A percentile compares a stretch with the other conserved stretches of the same genome.
These are phyloP conservation scores for Rapana venosa DNA, from an alignment of 2,888 invertebrate genomes.

Conservation along the genomic window DNA sequence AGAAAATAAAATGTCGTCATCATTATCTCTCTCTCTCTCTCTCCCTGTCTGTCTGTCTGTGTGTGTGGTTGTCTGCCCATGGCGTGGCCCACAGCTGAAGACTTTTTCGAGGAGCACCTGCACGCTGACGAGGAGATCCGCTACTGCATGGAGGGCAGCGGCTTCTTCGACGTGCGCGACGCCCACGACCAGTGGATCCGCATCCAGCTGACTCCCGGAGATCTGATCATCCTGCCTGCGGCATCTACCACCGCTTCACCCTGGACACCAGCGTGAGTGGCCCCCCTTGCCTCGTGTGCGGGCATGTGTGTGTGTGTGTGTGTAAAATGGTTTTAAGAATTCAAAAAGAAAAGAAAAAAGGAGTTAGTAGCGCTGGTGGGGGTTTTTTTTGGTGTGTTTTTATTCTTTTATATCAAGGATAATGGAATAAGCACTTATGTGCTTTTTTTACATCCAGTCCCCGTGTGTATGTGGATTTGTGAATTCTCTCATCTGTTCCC, in stretches of 20 bases:
- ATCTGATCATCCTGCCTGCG: constrained; percentile 95
- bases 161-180: constrained; percentile 97
- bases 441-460: too few relatives aligned
- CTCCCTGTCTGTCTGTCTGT: too few relatives aligned
- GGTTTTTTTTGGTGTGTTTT: not conserved
- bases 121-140: constrained; percentile 98
- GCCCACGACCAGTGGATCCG: constrained; percentile 93
- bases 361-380: not conserved
- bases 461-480: too few relatives aligned
- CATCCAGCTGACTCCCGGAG: constrained; percentile 89
- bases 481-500: too few relatives aligned
- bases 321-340: not conserved
- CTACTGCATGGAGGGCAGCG: constrained; percentile 91
- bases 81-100: constrained; percentile 83
- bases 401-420: too few relatives aligned
- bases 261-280: constrained; percentile 82
- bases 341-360: not conserved
- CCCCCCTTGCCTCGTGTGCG: not conserved
- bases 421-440: too few relatives aligned
- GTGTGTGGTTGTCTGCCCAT: too few relatives aligned
- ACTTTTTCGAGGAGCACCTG: constrained; percentile 94
- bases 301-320: not conserved
- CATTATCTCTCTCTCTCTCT: too few relatives aligned
- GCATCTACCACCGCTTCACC: constrained; percentile 97
- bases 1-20: too few relatives aligned